Percentiles rank a stretch among this genome's conserved stretches.
Evolutionary conservation across 2,797 vertebrate species (phyloP).

Genomic region (Botia almorhae): DNA sequence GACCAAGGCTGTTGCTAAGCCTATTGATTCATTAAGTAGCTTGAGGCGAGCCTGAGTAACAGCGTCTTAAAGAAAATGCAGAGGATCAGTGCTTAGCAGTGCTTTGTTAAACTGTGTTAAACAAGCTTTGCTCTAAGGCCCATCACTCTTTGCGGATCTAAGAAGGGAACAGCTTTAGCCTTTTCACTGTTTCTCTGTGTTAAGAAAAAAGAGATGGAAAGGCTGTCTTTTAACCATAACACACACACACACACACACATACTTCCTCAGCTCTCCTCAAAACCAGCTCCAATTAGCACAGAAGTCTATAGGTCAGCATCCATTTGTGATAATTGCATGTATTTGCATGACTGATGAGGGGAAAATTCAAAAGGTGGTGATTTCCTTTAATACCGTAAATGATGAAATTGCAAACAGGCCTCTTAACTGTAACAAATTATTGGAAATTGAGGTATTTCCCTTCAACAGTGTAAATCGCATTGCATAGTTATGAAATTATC

Average conservation of each 20-base stretch:
- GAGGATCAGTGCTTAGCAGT: conserved; percentile 33
- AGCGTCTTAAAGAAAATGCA: conserved; percentile 39
- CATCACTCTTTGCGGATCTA: conserved; percentile 27
- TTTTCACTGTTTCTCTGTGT: conserved; percentile 6
- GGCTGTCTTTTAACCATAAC: not conserved
- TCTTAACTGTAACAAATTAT: conserved; percentile 70
- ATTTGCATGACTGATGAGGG: conserved; percentile 68
- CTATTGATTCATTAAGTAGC: conserved; percentile 41
- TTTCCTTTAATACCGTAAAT: conserved; percentile 59
- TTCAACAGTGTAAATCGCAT: conserved; percentile 62
- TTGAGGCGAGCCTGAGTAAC: conserved; percentile 45
- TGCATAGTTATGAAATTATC: conserved; percentile 41
- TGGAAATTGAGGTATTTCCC: conserved; percentile 62
- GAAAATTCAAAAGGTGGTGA: conserved; percentile 67
- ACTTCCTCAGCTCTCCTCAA: conserved; percentile 13
- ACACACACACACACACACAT: not conserved
- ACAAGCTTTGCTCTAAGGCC: conserved; percentile 42
- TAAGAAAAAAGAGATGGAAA: conserved; percentile 17
- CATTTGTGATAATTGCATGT: conserved; percentile 68
- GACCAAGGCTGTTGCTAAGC: conserved; percentile 21
- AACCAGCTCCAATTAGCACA: conserved; percentile 16
- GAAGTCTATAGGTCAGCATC: conserved; percentile 58
- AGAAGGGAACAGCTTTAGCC: conserved; percentile 23
- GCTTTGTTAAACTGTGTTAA: conserved; percentile 42
- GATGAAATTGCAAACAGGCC: conserved; percentile 66